Evolutionary conservation across 2,113 vertebrate genomes (phyloP), one percentile per base, ranked within the genome.

Genomic region (Thomomys bottae): DNA sequence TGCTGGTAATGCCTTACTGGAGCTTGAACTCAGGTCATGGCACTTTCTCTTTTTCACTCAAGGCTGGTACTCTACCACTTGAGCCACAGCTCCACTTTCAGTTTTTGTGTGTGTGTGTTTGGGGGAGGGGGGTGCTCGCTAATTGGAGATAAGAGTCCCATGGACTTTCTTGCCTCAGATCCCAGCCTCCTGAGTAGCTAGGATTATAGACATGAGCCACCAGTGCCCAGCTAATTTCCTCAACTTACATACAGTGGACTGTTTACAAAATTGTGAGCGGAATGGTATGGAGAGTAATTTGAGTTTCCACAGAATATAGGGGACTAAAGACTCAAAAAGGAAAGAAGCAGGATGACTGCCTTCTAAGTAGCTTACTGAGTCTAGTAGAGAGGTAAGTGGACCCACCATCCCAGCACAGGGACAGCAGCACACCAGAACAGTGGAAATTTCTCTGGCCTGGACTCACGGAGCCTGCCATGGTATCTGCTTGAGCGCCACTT

Each of bases 351-450:
- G 12, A 14, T n/a, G 5, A 38, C n/a, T 79, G 61, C 78, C 66
- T 30, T 67, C 32, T 54, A 45, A 40, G 32, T 6, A 54, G 89
- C 45, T 49, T 8, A 0, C 5, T 1, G 6, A 54, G 45, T 40
- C 20, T 49, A 9, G 32, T 32, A 1, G 15, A 63, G 64, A 61
- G 28, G 81, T 24, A 40, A 30, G 28, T 4, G 6, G 23, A 18
- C 57, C 24, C 26, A 8, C 0, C 6, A 3, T 34, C 24, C 63
- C 10, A n/a, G 0, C 57, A 17, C 49, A 15, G 18, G 21, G 4
- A 20, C 18, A 38, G 40, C 72, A 8, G 1, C 5, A 4, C 30
- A 2, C 0, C 4, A 0, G 7, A 4, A 1, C 0, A 0, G 28
- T 8, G 8, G 49, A 18, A 26, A 61, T 72, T 61, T 0, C 1